Evolutionary conservation across 2,113 vertebrate species (phyloP), one percentile per base, ranked within the genome.

Genomic region (Taurulus bubalis): DNA sequence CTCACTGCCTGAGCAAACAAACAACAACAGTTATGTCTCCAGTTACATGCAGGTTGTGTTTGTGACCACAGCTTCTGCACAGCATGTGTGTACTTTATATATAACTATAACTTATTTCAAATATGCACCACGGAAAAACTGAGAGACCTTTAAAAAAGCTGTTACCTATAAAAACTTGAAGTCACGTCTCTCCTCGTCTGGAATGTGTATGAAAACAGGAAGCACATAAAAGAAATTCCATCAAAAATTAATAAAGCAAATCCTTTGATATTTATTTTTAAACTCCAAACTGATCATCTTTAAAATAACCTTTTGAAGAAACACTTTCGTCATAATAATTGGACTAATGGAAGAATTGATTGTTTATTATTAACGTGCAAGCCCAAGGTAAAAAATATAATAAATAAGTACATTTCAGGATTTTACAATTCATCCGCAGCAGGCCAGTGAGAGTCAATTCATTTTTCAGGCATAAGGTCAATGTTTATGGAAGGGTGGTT

Each of bases 391-490:
- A 76, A 36, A 36, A n/a, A 11, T 58, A 34, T 3, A 12, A 51
- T 15, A 49, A 72, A 68, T 3, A 55, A 72, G 1, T 24, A 22
- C 3, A 74, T 71, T 71, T 66, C 0, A 24, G 15, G 6, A 15
- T 63, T 78, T 66, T 59, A 51, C 18, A 28, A 65, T 65, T 78
- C 55, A 70, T 49, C 60, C 30, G 77, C 69, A 83, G 56, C 34
- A 85, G 76, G 66, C 63, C 28, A 24, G 28, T 42, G 36, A 85
- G 75, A 78, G 24, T 22, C 70, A 70, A 92, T 90, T 92, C 92
- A 92, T 92, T 92, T 91, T 91, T 86, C 71, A 84, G 77, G 64
- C 72, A 85, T 89, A 90, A 89, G 91, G 88, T 93, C 91, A 86
- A 70, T 91, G 89, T 93, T 88, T 90, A 90, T 91, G 84, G 90